Conservation (phyloP, 2,113 vertebrate species). For the human region DNA sequence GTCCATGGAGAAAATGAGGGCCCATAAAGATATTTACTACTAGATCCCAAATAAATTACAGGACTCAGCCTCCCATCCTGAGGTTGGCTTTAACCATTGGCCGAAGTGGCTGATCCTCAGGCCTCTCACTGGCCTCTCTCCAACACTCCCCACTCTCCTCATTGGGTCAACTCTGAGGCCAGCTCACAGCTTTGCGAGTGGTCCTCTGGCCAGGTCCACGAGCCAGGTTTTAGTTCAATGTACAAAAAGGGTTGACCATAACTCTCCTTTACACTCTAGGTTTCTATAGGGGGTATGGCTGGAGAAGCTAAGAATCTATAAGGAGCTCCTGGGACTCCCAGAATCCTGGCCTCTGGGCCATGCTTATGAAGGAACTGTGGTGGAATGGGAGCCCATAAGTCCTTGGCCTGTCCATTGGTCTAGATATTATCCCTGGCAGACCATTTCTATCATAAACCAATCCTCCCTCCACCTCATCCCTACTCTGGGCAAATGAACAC, state of each 20-base stretch:
- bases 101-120: not conserved
- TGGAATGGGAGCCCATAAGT: not conserved
- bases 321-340: not conserved
- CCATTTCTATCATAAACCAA: constrained; percentile 16
- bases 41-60: not conserved
- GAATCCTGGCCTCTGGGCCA: not conserved
- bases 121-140: not conserved
- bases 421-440: not conserved
- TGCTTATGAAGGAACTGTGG: not conserved
- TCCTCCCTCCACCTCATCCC: not conserved
- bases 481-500: not conserved
- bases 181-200: constrained; percentile 22
- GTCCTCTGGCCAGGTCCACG: not conserved
- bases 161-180: not conserved
- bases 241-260: not conserved
- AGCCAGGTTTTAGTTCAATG: constrained; percentile 33
- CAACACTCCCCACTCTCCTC: not conserved
- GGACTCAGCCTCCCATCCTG: not conserved
- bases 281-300: not conserved
- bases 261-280: not conserved
- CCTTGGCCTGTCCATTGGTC: not conserved
- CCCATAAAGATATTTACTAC: not conserved
- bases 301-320: constrained; percentile 27
- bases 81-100: not conserved
- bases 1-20: not conserved